These are phyloP conservation scores for Zophobas morio DNA, from an alignment of 1,140 invertebrate genomes.

Conservation along the genomic window DNA sequence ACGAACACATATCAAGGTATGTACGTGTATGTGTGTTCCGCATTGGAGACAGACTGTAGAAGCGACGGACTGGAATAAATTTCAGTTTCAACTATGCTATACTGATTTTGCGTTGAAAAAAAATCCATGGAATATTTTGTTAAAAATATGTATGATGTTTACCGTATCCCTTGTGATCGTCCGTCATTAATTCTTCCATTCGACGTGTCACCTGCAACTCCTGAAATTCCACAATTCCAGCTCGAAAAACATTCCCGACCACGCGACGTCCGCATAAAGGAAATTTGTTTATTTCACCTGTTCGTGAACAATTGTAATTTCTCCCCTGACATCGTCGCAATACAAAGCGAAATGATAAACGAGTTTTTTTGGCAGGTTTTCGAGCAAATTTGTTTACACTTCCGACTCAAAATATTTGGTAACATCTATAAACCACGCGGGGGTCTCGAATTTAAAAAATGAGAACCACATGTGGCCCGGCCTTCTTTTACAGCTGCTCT, in stretches of 20 bases:
- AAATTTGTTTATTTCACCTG: conserved; percentile 13
- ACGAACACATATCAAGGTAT: no score
- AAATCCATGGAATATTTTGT: no score
- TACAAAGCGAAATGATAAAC: conserved; percentile 12
- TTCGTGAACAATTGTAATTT: not conserved
- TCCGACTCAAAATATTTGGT: not conserved
- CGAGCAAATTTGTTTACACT: conserved; percentile 19
- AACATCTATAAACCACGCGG: conserved; percentile 9
- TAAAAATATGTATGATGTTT: no score
- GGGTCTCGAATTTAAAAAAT: conserved; percentile 27
- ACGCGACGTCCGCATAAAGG: conserved; percentile 1
- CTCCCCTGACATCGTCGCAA: not conserved
- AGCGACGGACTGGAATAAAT: no score
- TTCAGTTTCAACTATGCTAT: no score
- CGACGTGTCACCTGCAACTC: not conserved
- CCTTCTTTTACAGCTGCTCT: conserved; percentile 14
- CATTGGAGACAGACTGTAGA: no score
- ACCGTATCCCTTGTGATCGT: no score
- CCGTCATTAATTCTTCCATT: no score
- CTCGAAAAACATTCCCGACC: not conserved
- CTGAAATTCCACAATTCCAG: not conserved
- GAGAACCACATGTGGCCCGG: conserved; percentile 24
- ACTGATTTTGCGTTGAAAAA: no score
- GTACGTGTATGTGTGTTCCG: no score
- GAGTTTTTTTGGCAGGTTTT: not conserved